Evolutionary conservation across 2,888 invertebrate genomes (phyloP).

Genomic region (Drosophila recens): DNA sequence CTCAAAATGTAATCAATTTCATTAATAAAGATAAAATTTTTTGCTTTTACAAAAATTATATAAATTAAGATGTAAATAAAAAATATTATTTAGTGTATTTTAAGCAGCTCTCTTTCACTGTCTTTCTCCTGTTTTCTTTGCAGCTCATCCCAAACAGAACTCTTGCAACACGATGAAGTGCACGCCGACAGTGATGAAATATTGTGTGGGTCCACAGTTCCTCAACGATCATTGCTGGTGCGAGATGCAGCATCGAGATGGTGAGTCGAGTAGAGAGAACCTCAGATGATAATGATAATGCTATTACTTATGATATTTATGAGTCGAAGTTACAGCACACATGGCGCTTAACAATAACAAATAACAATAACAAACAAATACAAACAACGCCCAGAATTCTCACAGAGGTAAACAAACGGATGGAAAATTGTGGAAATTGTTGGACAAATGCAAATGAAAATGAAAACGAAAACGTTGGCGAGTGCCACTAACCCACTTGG

Average conservation of each 20-base stretch:
- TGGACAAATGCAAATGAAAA: slow-evolving; percentile 24
- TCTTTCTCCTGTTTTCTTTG: slow-evolving; percentile 21
- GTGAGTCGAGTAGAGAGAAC: slow-evolving; percentile 76
- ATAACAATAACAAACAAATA: slow-evolving; percentile 58
- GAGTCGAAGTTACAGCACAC: slow-evolving; percentile 51
- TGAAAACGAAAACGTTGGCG: slow-evolving; percentile 30
- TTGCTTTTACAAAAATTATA: no score
- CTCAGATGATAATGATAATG: slow-evolving; percentile 11
- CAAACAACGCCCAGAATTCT: slow-evolving; percentile 50
- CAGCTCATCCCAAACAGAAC: slow-evolving; percentile 64
- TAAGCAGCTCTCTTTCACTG: no score
- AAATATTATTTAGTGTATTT: no score
- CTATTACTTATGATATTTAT: slow-evolving; percentile 47
- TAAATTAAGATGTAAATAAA: no score
- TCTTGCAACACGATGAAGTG: slow-evolving; percentile 81
- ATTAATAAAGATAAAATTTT: no score
- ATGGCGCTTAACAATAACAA: slow-evolving; percentile 63
- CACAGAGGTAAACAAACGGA: slow-evolving; percentile 67
- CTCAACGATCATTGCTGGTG: slow-evolving; percentile 85
- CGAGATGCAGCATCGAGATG: slow-evolving; percentile 84
- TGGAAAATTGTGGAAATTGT: slow-evolving; percentile 28
- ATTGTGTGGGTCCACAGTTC: slow-evolving; percentile 83
- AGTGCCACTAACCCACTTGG: slow-evolving; percentile 80
- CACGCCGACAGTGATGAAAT: slow-evolving; percentile 76
- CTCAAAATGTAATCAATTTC: no score